A percentile compares a stretch with the other conserved stretches of the same genome.
phyloP scores from a whole-genome alignment of 2,888 invertebrate species.

The Ophion costatus region DNA sequence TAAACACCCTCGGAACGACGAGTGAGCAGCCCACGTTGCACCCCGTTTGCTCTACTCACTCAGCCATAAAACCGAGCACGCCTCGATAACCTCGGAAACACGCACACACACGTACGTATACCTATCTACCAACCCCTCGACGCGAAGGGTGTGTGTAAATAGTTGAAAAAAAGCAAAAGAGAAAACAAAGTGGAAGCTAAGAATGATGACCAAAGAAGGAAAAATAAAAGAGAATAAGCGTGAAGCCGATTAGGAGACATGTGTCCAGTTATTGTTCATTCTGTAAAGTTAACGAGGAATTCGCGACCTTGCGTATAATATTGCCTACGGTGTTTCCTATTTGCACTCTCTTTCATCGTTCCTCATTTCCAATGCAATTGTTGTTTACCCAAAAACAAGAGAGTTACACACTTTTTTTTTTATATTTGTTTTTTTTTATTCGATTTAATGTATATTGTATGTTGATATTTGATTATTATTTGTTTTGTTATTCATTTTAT shows the following conservation, averaged over 20 bases:
- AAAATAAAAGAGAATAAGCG: neutral
- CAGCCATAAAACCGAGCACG: slow-evolving; percentile 57
- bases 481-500: too few relatives aligned
- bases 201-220: neutral
- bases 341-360: neutral
- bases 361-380: neutral
- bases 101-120: neutral
- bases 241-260: neutral
- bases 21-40: slow-evolving; percentile 12
- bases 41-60: slow-evolving; percentile 48
- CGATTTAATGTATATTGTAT: too few relatives aligned
- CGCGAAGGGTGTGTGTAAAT: slow-evolving; percentile 26
- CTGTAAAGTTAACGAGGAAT: neutral
- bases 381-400: neutral
- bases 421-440: neutral
- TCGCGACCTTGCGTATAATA: neutral
- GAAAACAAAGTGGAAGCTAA: neutral
- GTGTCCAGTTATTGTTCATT: neutral
- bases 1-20: slow-evolving; percentile 47
- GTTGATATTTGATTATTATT: too few relatives aligned
- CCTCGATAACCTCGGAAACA: slow-evolving; percentile 57
- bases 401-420: neutral
- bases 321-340: neutral
- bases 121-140: neutral
- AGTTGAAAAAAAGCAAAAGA: slow-evolving; percentile 40